These are phyloP conservation scores for Climacteris rufus DNA, from an alignment of 2,113 vertebrate genomes.

Conservation along the genomic window DNA sequence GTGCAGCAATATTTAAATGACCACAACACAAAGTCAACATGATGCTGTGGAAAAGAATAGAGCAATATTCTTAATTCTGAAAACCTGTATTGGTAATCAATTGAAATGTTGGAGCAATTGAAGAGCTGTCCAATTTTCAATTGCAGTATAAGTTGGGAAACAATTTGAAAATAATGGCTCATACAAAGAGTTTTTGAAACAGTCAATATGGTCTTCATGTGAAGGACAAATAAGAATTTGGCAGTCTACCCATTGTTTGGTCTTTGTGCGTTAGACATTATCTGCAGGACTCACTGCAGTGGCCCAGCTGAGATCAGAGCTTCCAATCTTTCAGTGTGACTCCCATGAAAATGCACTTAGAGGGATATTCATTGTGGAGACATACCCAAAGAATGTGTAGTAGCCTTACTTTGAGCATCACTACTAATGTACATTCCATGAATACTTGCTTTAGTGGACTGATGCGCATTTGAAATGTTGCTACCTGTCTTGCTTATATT, in stretches of 20 bases:
- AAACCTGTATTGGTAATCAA: constrained; percentile 97
- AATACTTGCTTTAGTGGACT: background rate
- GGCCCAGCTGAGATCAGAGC: background rate
- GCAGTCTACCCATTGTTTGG: constrained; percentile 46
- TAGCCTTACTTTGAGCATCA: background rate
- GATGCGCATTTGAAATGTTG: background rate
- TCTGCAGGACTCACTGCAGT: constrained; percentile 37
- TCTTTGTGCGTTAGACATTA: constrained; percentile 62
- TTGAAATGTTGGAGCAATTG: constrained; percentile 88
- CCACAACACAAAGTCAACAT: constrained; percentile 74
- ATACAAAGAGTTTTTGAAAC: constrained; percentile 83
- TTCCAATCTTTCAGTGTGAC: background rate
- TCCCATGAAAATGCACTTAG: constrained; percentile 1
- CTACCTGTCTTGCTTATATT: background rate
- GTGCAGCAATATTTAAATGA: constrained; percentile 87
- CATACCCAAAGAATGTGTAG: background rate
- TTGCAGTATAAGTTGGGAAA: constrained; percentile 94
- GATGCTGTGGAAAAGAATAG: constrained; percentile 71
- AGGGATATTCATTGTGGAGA: background rate
- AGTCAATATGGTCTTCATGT: constrained; percentile 90
- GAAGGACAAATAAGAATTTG: constrained; percentile 91
- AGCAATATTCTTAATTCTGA: constrained; percentile 81
- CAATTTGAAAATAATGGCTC: constrained; percentile 98
- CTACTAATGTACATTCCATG: background rate
- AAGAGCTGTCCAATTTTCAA: constrained; percentile 98